Evolutionary conservation across 2,888 invertebrate genomes (phyloP), one percentile per base, ranked within the genome.

Genomic region (Cacoxenus indagator): DNA sequence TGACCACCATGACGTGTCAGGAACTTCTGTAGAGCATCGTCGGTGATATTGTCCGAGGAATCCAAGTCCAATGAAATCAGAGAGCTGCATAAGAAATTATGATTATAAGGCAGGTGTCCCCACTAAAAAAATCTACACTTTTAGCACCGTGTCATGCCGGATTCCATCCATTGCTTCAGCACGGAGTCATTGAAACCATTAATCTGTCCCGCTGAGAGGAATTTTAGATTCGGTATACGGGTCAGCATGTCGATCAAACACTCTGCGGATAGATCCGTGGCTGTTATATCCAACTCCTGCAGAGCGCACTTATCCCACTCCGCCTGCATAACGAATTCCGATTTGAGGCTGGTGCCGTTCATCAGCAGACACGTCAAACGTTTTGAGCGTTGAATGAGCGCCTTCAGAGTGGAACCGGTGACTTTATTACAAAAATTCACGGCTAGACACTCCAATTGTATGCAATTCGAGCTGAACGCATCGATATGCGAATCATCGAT

Each of bases 401-500:
- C 94, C 89, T 97, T 98, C 89, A 99, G 92, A 0, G 98, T 97
- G 11, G 97, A 94, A 0, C 99, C 99, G 0, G 96, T 98, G 46
- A 99, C 98, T 88, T 99, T 98, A 75, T 95, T 92, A 88, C 99
- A 99, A 89, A 93, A 99, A 89, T 99, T 99, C 6, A 99, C 96
- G 4, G 99, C 97, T 72, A 99, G 89, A 83, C 98, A 98, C 89
- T 99, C 99, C 84, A 99, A 89, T 92, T 99, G 91, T 81, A 98
- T 98, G 87, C 98, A 98, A 85, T 98, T 98, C 2, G 96, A 96
- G 78, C 96, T 96, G 88, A 99, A 96, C 0, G 99, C 97, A 86
- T 99, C 99, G 61, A 99, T 98, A 82, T 99, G 99, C 0, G 96
- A 96, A 90, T 99, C 99, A 81, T 99, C 99, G 6, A 98, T 96